Evolutionary conservation across 2,113 vertebrate genomes (phyloP).

Genomic region (Poecile atricapillus): DNA sequence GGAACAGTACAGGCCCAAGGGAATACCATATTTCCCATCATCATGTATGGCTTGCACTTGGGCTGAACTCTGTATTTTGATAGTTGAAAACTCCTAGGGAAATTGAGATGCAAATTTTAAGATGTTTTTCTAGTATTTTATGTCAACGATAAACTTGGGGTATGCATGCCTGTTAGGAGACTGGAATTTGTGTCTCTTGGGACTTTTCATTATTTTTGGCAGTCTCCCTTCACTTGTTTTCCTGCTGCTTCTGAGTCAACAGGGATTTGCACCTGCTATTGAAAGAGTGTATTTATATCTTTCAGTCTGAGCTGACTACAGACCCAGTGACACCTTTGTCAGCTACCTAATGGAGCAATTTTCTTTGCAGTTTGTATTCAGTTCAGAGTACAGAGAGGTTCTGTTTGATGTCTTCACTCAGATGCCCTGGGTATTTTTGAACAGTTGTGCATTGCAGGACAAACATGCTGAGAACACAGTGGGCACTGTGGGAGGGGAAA

Average conservation of each 20-base stretch:
- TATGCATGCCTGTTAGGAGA: background rate
- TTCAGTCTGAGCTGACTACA: background rate
- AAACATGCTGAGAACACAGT: background rate
- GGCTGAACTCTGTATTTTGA: background rate
- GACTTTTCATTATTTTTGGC: background rate
- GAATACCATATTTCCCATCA: background rate
- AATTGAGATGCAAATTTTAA: background rate
- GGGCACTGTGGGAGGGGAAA: background rate
- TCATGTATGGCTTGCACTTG: background rate
- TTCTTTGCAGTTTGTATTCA: background rate
- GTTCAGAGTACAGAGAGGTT: background rate
- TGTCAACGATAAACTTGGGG: background rate
- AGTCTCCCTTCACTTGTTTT: background rate
- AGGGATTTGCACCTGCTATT: background rate
- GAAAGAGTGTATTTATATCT: background rate
- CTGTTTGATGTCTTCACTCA: background rate
- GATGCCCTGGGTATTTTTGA: background rate
- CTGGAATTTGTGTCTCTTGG: background rate
- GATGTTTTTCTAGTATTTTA: background rate
- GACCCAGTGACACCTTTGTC: background rate
- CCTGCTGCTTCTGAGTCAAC: background rate
- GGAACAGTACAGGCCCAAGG: background rate
- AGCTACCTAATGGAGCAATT: background rate
- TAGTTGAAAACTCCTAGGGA: background rate
- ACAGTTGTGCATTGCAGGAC: background rate